Conservation (phyloP, 1,140 invertebrate species). For the Ceratoteleas bidentatus region DNA sequence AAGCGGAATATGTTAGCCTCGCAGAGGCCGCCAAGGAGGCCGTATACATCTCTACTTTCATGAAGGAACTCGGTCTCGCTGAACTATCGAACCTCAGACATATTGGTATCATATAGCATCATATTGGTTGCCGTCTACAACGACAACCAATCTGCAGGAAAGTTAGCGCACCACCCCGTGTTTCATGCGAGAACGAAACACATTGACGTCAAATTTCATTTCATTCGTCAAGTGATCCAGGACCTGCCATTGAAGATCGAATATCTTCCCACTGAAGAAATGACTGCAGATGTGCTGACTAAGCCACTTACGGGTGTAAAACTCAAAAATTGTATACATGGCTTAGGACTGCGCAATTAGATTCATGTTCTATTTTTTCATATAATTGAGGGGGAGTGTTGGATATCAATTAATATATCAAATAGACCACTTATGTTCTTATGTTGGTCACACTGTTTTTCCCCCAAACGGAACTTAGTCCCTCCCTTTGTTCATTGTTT, state of each 20-base stretch:
- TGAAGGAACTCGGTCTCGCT: not conserved
- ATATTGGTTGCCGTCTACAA: too few species aligned
- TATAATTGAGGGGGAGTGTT: too few species aligned
- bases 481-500: too few species aligned
- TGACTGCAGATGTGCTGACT: not conserved
- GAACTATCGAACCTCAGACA: not conserved
- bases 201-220: not conserved
- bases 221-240: not conserved
- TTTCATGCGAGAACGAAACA: not conserved
- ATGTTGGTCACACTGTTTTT: too few species aligned
- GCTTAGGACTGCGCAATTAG: not conserved
- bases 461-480: too few species aligned
- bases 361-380: too few species aligned
- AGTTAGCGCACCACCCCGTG: not conserved
- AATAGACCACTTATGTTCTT: too few species aligned
- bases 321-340: not conserved
- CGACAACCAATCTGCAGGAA: not conserved
- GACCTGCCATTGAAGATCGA: not conserved
- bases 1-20: not conserved
- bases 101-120: too few species aligned
- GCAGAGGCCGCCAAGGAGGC: not conserved
- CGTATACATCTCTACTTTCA: not conserved
- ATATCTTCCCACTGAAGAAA: not conserved
- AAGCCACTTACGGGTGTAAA: not conserved
- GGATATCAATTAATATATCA: too few species aligned